A percentile compares a stretch with the other conserved stretches of the same genome.
Evolutionary conservation across 2,888 invertebrate species (phyloP).

Genomic region (Cryptocephalus primarius): DNA sequence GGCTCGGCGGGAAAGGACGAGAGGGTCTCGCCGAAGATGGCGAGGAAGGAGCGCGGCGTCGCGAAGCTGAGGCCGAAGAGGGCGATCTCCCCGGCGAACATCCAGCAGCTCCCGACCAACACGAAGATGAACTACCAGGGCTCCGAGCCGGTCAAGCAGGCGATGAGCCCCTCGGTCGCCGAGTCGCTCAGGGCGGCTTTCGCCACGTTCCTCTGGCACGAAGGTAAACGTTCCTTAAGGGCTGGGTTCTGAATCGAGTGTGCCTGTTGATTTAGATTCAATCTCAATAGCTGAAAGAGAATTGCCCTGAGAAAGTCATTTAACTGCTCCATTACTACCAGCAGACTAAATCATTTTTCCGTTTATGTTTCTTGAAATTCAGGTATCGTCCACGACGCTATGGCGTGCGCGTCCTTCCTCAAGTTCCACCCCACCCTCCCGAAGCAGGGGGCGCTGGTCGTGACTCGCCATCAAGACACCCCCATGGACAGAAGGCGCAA

Average conservation of each 20-base stretch:
- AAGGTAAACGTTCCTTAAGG: constrained; percentile 41
- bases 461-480: constrained; percentile 46
- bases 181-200: constrained; percentile 91
- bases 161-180: constrained; percentile 84
- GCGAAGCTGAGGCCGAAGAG: constrained; percentile 40
- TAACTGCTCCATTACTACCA: no score
- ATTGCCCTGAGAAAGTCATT: no score
- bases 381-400: constrained; percentile 93
- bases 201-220: constrained; percentile 95
- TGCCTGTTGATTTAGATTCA: background rate
- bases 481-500: constrained; percentile 37
- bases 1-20: constrained; percentile 45
- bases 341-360: no score
- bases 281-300: background rate
- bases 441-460: constrained; percentile 66
- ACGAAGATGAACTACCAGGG: constrained; percentile 29
- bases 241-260: background rate
- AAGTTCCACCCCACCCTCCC: constrained; percentile 85
- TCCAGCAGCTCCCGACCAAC: constrained; percentile 32
- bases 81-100: constrained; percentile 35
- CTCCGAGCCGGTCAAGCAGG: constrained; percentile 61
- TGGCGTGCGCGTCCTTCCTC: constrained; percentile 93
- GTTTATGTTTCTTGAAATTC: constrained; percentile 1
- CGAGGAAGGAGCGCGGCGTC: constrained; percentile 44
- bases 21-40: constrained; percentile 43